Evolutionary conservation across 2,113 vertebrate species (phyloP).

Genomic region (Noctilio leporinus): DNA sequence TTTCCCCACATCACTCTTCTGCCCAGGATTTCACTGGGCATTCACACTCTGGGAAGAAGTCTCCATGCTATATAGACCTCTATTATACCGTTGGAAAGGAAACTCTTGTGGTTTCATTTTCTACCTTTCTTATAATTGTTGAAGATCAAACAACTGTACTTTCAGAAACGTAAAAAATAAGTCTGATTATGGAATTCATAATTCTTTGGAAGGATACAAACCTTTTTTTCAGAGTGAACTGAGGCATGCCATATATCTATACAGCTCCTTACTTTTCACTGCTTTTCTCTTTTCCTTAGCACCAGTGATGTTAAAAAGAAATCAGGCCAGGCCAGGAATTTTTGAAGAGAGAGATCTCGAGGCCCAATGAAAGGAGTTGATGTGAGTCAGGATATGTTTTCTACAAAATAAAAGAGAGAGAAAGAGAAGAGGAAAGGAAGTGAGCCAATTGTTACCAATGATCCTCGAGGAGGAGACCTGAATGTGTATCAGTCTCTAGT

Average conservation of each 20-base stretch:
- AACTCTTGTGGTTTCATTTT: not conserved
- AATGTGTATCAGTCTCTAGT: not conserved
- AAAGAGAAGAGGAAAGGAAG: not conserved
- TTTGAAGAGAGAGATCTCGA: not conserved
- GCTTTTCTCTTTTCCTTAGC: not conserved
- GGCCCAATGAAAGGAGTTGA: not conserved
- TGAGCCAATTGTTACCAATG: not conserved
- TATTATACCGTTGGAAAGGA: not conserved
- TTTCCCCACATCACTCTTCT: constrained; percentile 56
- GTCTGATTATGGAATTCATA: not conserved
- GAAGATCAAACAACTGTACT: not conserved
- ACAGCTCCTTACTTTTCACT: not conserved
- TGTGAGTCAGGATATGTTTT: not conserved
- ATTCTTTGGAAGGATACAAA: not conserved
- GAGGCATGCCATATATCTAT: not conserved
- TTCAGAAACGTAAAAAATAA: not conserved
- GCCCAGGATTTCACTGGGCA: not conserved
- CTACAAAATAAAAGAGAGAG: not conserved
- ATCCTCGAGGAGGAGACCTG: not conserved
- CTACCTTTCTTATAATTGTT: not conserved
- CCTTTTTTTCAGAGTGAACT: not conserved
- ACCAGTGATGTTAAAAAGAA: not conserved
- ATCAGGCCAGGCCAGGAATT: not conserved
- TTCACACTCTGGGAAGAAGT: not conserved
- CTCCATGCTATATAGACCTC: not conserved